A percentile compares a stretch with the other conserved stretches of the same genome.
phyloP scores from a whole-genome alignment of 2,888 invertebrate genomes.

The Hipparchia semele region DNA sequence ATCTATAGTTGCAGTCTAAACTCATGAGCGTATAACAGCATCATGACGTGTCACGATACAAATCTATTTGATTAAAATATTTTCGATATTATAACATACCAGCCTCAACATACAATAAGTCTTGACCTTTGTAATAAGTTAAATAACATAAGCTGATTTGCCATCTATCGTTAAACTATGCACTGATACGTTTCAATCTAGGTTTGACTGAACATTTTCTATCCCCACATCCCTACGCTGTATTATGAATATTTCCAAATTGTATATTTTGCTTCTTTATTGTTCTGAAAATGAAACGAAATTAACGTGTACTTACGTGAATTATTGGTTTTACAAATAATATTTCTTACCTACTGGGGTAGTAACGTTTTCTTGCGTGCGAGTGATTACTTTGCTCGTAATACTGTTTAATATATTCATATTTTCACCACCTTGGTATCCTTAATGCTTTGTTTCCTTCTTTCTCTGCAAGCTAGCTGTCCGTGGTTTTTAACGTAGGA shows the following conservation, averaged over 20 bases:
- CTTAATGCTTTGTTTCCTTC: constrained; percentile 69
- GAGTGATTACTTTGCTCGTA: constrained; percentile 72
- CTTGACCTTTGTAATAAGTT: too few relatives aligned
- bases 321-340: constrained; percentile 76
- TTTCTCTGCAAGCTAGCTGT: constrained; percentile 35
- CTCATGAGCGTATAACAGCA: too few relatives aligned
- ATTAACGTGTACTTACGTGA: constrained; percentile 75
- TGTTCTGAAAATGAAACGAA: constrained; percentile 61
- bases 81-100: background rate
- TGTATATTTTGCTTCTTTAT: constrained; percentile 45
- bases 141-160: background rate
- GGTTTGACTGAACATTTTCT: background rate
- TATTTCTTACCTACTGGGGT: constrained; percentile 59
- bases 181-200: background rate
- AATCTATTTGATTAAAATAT: background rate
- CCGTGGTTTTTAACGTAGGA: constrained; percentile 3
- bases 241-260: constrained; percentile 25
- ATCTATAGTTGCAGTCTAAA: too few relatives aligned
- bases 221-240: background rate
- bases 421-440: constrained; percentile 80
- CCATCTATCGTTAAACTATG: background rate
- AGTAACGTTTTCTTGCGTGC: constrained; percentile 73
- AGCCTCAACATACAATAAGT: too few relatives aligned
- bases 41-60: background rate
- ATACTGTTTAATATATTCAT: constrained; percentile 78